Base-by-base conservation (phyloP, 2,113 vertebrate genomes). In the Halcyon senegalensis region DNA sequence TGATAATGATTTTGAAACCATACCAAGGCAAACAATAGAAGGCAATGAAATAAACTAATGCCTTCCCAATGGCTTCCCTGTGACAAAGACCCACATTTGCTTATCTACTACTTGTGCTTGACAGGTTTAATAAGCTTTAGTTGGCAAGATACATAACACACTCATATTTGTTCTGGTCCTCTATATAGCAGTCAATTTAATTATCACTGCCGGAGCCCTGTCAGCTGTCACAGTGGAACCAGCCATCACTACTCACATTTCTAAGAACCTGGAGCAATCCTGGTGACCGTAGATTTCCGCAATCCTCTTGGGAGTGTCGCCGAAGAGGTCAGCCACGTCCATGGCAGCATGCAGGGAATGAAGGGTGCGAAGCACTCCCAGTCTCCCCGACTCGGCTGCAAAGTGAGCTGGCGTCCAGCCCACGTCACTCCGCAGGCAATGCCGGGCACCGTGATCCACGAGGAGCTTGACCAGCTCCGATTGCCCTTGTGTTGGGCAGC, bases 321-420 rank as follows among this genome's bases (percentile, higher is more conserved):
- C 98, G 1, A 98, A 99, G 87, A 97, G 96, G 90, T 99, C 99
- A 0, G 98, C 89, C 8, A 97, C 97, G 3, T 99, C 99, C 7
- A 99, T 89, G 12, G 99, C 98, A 0, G 98, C 98, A 0, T 98
- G 99, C 78, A 98, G 68, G 3, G 97, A 93, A 39, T 99, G 99
- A 7, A 99, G 98, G 64, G 98, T 78, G 41, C 97, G 98, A 51
- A 99, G 98, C 33, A 98, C 98, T 0, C 97, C 94, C 78, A 99
- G 97, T 2, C 92, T 97, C 21, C 99, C 99, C 0, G 97, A 97
- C 93, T 99, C 98, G 0, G 99, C 99, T 7, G 99, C 99, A 37
- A 98, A 99, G 91, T 99, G 99, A 55, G 98, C 98, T 0, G 99
- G 84, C 0, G 98, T 99, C 99, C 99, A 99, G 33, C 99, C 99